Evolutionary conservation across 1,140 invertebrate genomes (phyloP).

Genomic region (Drosophila insularis): DNA sequence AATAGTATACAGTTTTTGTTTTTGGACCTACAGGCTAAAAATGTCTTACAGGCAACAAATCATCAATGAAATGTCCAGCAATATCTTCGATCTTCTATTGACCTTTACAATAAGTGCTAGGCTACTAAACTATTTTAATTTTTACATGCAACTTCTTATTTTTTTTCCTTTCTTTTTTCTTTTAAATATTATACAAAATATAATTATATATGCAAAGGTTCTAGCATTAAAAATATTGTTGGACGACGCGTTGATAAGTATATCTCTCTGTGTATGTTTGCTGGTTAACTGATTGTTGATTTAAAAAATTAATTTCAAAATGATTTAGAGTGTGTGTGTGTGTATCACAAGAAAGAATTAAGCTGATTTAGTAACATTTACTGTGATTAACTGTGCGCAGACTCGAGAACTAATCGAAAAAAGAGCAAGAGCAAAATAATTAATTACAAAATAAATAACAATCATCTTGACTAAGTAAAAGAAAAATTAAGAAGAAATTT

Average conservation of each 20-base stretch:
- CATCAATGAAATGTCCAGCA: slow-evolving; percentile 68
- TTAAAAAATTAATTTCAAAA: slow-evolving; percentile 36
- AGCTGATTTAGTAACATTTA: neutral
- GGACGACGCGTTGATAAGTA: slow-evolving; percentile 60
- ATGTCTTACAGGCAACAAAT: slow-evolving; percentile 6
- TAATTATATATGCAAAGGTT: slow-evolving; percentile 52
- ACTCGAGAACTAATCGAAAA: neutral
- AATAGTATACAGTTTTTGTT: slow-evolving; percentile 31
- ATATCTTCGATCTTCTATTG: slow-evolving; percentile 40
- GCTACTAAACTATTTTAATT: slow-evolving; percentile 50
- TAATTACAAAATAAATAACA: slow-evolving; percentile 75
- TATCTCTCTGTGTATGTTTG: slow-evolving; percentile 12
- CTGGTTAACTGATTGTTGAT: slow-evolving; percentile 29
- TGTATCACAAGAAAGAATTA: slow-evolving; percentile 46
- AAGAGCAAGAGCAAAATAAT: slow-evolving; percentile 27
- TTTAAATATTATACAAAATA: slow-evolving; percentile 58
- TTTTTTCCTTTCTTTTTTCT: slow-evolving; percentile 13
- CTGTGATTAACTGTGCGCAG: neutral
- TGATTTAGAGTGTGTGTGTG: slow-evolving; percentile 11
- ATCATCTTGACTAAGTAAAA: slow-evolving; percentile 65
- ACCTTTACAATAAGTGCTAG: slow-evolving; percentile 57
- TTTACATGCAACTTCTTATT: slow-evolving; percentile 49
- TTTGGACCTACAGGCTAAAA: slow-evolving; percentile 48
- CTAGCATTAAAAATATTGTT: slow-evolving; percentile 62
- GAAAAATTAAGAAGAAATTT: slow-evolving; percentile 27